Evolutionary conservation across 2,888 invertebrate genomes (phyloP).

Genomic region (Cistogaster globosa): DNA sequence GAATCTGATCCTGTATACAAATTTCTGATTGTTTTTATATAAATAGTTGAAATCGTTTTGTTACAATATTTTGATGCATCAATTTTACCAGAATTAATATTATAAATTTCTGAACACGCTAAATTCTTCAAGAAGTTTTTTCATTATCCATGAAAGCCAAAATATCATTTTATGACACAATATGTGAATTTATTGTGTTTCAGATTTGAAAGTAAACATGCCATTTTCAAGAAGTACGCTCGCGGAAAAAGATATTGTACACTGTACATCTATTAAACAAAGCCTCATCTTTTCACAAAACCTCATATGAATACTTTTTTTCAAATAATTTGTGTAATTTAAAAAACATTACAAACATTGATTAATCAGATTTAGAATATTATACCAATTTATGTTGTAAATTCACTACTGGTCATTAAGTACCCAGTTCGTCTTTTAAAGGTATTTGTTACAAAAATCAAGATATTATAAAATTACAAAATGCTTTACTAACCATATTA

Average conservation of each 20-base stretch:
- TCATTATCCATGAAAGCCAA: no score
- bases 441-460: slow-evolving; percentile 25
- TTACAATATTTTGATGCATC: no score
- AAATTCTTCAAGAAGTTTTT: no score
- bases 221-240: slow-evolving; percentile 47
- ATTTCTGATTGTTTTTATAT: slow-evolving; percentile 53
- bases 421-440: slow-evolving; percentile 22
- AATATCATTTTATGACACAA: no score
- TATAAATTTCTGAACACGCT: no score
- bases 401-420: slow-evolving; percentile 24
- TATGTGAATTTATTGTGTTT: background rate
- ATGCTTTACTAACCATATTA: slow-evolving; percentile 21
- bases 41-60: no score
- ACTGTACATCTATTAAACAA: slow-evolving; percentile 38
- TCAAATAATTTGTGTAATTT: slow-evolving; percentile 24
- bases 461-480: slow-evolving; percentile 32
- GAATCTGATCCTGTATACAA: slow-evolving; percentile 46
- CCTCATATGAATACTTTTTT: slow-evolving; percentile 33
- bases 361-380: slow-evolving; percentile 28
- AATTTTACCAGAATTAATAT: no score
- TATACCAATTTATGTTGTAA: slow-evolving; percentile 16
- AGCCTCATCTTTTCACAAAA: slow-evolving; percentile 41
- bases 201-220: slow-evolving; percentile 35
- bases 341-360: slow-evolving; percentile 6
- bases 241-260: slow-evolving; percentile 39